These are phyloP conservation scores for Octonoba sinensis DNA, from an alignment of 2,888 invertebrate species.

Conservation along the genomic window DNA sequence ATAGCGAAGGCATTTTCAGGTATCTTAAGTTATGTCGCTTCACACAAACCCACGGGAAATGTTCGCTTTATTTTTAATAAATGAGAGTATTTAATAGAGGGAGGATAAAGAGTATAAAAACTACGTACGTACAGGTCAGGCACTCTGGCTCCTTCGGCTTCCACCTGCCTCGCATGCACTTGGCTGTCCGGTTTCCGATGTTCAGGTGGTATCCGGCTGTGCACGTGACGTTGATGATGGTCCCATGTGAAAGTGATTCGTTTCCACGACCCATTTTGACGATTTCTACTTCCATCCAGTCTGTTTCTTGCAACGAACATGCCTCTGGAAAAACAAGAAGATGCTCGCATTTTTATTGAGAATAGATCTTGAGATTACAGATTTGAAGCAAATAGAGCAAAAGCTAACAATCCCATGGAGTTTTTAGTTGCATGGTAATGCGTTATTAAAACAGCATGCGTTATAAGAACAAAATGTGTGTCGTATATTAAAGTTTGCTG, in stretches of 20 bases:
- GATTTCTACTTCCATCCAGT: conserved; percentile 79
- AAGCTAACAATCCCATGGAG: too few relatives aligned
- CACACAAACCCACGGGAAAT: too few relatives aligned
- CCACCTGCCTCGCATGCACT: conserved; percentile 88
- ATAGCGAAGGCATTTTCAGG: too few relatives aligned
- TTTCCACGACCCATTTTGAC: conserved; percentile 74
- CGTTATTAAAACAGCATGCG: too few relatives aligned
- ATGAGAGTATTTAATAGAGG: too few relatives aligned
- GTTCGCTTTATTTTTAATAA: too few relatives aligned
- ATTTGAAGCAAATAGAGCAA: neutral
- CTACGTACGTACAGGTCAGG: conserved; percentile 78
- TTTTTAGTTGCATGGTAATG: too few relatives aligned
- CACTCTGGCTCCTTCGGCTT: conserved; percentile 85
- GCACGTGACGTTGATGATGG: conserved; percentile 82
- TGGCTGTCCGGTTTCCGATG: conserved; percentile 79
- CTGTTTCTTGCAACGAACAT: conserved; percentile 79
- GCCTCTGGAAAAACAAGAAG: conserved; percentile 72
- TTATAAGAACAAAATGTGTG: too few relatives aligned
- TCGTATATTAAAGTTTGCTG: too few relatives aligned
- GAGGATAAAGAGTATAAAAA: conserved; percentile 17
- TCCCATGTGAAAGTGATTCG: conserved; percentile 77
- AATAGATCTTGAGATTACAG: neutral
- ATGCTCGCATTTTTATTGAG: neutral
- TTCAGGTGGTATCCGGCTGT: conserved; percentile 84
- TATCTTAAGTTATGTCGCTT: too few relatives aligned